phyloP scores from a whole-genome alignment of 2,888 invertebrate genomes.

The Eucriotettix oculatus region DNA sequence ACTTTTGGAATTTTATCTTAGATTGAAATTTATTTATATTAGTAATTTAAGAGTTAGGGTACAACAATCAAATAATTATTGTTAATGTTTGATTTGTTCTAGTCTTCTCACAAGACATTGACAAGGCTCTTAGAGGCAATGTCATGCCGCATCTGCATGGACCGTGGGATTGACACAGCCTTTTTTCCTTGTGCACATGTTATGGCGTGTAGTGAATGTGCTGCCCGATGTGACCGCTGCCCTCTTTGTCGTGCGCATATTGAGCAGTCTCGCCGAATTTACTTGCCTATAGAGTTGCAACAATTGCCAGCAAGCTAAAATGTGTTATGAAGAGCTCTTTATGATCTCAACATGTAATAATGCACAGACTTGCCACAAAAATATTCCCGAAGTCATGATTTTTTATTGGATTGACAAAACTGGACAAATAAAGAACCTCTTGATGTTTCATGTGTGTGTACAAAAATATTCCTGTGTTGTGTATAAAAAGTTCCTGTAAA shows the following conservation, averaged over 20 bases:
- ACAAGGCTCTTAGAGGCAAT: constrained; percentile 45
- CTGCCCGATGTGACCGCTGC: constrained; percentile 53
- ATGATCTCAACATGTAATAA: no score
- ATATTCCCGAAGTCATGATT: no score
- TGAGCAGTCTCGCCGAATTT: constrained; percentile 50
- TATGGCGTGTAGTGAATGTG: constrained; percentile 62
- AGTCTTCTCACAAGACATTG: constrained; percentile 37
- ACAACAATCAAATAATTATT: no score
- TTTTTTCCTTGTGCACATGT: constrained; percentile 83
- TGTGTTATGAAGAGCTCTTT: not conserved
- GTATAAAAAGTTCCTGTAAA: no score
- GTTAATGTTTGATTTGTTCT: constrained; percentile 10
- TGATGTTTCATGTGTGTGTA: no score
- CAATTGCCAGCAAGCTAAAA: not conserved
- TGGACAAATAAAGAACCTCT: no score
- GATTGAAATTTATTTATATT: not conserved
- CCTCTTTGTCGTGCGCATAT: constrained; percentile 60
- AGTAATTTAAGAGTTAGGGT: no score
- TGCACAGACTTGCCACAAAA: no score
- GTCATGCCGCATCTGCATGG: constrained; percentile 80
- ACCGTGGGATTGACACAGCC: constrained; percentile 61
- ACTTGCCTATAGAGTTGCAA: constrained; percentile 30
- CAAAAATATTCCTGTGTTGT: no score
- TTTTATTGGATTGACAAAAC: no score
- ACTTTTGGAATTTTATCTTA: not conserved